Evolutionary conservation across 2,888 invertebrate genomes (phyloP), one percentile per base, ranked within the genome.

Genomic region (Lamproptera curius): DNA sequence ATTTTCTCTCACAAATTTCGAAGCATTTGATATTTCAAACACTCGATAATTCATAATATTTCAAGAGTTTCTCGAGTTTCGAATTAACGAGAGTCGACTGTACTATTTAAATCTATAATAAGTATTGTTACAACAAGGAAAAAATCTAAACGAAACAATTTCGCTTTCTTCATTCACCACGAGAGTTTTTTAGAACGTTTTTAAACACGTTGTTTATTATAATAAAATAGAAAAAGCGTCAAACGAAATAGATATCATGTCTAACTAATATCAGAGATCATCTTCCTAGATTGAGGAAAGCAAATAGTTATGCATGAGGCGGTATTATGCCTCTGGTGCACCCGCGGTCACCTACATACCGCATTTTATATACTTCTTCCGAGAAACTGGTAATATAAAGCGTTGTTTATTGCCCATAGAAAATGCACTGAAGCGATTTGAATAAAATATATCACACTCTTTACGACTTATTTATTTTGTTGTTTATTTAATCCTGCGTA

Each of bases 271-370:
- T 28, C 15, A 33, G 43, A 50, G 57, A 62, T 58, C 51, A 57
- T 60, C 58, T 56, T 54, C 58, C 52, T 52, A 37, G 56, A 59
- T 59, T 50, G 53, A 58, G 69, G 68, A 71, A 71, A 72, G 69
- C 60, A 58, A 51, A 10, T 52, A 63, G 61, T 56, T 56, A 52
- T 55, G 52, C 53, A 61, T 58, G 51, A 52, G 51, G 53, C 57
- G 55, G 54, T 57, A 53, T 56, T 53, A 54, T 56, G 51, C 48
- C 43, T 47, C 55, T 51, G 49, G 50, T 51, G 52, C 35, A n/a
- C 23, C 37, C 26, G 34, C 34, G 34, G 35, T 43, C 43, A 40
- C 49, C 49, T 40, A 49, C 39, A 49, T 44, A 40, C 35, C 43
- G 43, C 49, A 36, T 40, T 49, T 40, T 35, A 49, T 36, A 44